Evolutionary conservation across 2,888 invertebrate species (phyloP).

Genomic region (Philopedon plagiatum): DNA sequence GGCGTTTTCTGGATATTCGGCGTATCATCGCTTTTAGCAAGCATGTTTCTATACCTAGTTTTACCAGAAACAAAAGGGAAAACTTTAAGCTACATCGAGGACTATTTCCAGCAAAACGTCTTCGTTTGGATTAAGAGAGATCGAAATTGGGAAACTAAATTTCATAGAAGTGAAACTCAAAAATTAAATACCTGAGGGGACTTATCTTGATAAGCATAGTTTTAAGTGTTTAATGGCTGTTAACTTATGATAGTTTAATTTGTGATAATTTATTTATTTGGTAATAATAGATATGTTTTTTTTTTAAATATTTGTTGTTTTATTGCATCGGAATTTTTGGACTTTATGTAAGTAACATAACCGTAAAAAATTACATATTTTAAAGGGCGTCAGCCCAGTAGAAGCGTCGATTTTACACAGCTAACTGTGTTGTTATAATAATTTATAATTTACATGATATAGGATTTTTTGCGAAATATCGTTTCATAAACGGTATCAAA

Average conservation of each 20-base stretch:
- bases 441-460: too few species aligned
- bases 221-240: background rate
- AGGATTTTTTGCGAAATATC: too few species aligned
- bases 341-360: background rate
- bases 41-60: slow-evolving; percentile 77
- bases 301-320: background rate
- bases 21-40: slow-evolving; percentile 74
- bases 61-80: slow-evolving; percentile 84
- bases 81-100: slow-evolving; percentile 81
- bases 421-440: too few species aligned
- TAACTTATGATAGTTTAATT: slow-evolving; percentile 7
- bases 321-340: background rate
- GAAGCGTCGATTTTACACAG: too few species aligned
- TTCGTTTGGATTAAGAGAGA: slow-evolving; percentile 75
- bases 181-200: slow-evolving; percentile 11
- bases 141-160: slow-evolving; percentile 67
- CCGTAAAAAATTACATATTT: background rate
- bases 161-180: slow-evolving; percentile 50
- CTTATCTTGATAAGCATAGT: background rate
- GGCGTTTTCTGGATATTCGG: slow-evolving; percentile 83
- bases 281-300: slow-evolving; percentile 12
- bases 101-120: slow-evolving; percentile 80
- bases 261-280: slow-evolving; percentile 17
- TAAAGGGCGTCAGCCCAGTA: too few species aligned
- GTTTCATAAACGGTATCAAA: too few species aligned